These are phyloP conservation scores for Neotragus moschatus DNA, from an alignment of 2,113 vertebrate species.

Conservation along the genomic window DNA sequence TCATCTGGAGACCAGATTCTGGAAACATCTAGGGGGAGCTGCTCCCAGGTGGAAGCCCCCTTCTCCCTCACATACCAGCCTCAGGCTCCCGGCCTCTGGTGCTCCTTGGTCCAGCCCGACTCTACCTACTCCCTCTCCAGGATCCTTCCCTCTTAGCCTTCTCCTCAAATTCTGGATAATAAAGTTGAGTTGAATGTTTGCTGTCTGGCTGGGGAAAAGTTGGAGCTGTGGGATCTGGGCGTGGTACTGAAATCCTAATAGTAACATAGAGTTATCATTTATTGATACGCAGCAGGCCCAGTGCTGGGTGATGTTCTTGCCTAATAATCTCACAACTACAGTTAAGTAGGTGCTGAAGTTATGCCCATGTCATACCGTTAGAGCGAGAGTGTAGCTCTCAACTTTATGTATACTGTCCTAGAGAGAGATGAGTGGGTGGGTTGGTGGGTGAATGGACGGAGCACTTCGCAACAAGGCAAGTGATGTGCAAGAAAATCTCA, in stretches of 20 bases:
- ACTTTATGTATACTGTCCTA: background rate
- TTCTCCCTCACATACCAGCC: too few relatives aligned
- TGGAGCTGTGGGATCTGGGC: background rate
- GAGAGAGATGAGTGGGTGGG: background rate
- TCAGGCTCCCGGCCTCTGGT: background rate
- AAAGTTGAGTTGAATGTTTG: constrained; percentile 38
- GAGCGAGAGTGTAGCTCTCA: background rate
- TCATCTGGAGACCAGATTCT: background rate
- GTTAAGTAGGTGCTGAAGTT: background rate
- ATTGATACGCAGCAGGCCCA: background rate
- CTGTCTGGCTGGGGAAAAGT: background rate
- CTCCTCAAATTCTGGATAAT: constrained; percentile 2
- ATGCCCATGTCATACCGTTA: background rate
- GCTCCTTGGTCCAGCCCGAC: background rate
- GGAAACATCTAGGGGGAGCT: background rate
- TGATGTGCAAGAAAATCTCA: background rate
- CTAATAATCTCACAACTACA: background rate
- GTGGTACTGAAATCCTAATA: background rate
- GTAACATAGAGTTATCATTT: background rate
- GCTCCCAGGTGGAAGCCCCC: background rate
- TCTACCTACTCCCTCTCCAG: background rate
- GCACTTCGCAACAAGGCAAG: background rate
- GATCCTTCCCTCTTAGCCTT: background rate
- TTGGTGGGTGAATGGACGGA: background rate
- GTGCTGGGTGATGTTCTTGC: background rate